Evolutionary conservation across 2,797 vertebrate species (phyloP).

Genomic region (Cercopithecus petaurista): DNA sequence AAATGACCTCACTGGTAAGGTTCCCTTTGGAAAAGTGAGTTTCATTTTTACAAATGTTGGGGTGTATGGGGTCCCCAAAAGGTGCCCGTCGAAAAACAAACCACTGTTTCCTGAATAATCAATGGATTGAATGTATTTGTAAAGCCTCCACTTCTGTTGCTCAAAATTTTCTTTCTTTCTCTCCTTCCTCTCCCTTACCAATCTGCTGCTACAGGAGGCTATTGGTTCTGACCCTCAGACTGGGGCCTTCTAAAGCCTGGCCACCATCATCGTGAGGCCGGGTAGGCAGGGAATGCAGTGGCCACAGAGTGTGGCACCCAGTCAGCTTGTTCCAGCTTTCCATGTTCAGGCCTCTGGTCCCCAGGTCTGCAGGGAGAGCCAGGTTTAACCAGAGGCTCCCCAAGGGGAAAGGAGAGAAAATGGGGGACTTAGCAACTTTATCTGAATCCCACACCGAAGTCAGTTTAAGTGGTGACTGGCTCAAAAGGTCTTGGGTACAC

Average conservation of each 20-base stretch:
- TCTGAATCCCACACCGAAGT: background rate
- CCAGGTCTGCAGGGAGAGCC: background rate
- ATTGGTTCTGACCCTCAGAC: background rate
- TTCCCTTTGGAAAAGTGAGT: background rate
- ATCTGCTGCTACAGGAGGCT: background rate
- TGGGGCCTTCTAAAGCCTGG: background rate
- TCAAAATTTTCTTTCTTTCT: background rate
- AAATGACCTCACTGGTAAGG: background rate
- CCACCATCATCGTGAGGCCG: background rate
- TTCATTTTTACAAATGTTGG: slow-evolving; percentile 51
- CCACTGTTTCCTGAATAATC: background rate
- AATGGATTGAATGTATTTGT: background rate
- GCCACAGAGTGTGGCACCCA: background rate
- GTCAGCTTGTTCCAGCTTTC: background rate
- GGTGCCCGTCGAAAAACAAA: background rate
- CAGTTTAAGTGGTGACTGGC: background rate
- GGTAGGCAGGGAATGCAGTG: background rate
- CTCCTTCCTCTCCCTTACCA: background rate
- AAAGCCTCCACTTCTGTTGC: slow-evolving; percentile 29
- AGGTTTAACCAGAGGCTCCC: background rate
- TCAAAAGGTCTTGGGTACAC: background rate
- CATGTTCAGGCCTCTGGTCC: background rate
- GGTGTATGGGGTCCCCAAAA: background rate
- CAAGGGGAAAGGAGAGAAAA: background rate
- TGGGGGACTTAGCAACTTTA: background rate